Evolutionary conservation across 2,797 vertebrate genomes (phyloP).

Genomic region (Lerista edwardsae): DNA sequence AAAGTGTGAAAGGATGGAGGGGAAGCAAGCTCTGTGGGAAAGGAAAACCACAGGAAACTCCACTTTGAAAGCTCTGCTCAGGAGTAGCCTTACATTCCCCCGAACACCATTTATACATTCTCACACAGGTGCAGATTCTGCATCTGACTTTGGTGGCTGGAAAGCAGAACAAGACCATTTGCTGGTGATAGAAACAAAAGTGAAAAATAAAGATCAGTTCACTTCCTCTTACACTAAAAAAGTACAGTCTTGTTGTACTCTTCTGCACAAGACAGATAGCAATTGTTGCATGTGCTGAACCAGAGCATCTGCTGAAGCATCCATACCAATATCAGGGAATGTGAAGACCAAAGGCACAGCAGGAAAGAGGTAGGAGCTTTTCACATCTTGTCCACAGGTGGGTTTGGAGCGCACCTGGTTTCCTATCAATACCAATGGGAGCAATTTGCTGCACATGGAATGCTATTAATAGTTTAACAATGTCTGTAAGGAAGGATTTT

Average conservation of each 20-base stretch:
- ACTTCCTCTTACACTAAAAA: neutral
- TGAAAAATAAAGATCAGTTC: neutral
- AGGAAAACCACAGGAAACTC: neutral
- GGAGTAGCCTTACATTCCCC: neutral
- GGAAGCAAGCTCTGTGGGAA: too few species aligned
- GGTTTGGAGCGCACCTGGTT: too few species aligned
- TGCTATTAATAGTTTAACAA: neutral
- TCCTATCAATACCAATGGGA: neutral
- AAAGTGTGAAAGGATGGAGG: too few species aligned
- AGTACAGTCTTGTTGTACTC: neutral
- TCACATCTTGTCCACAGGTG: too few species aligned
- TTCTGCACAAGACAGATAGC: neutral
- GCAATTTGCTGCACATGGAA: neutral
- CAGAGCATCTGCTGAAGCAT: neutral
- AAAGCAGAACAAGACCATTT: neutral
- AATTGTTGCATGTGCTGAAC: conserved; percentile 33
- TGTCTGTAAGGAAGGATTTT: neutral
- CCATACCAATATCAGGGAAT: neutral
- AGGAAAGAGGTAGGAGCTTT: neutral
- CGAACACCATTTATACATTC: too few species aligned
- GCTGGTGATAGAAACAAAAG: neutral
- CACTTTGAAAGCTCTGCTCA: too few species aligned
- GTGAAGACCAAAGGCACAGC: too few species aligned
- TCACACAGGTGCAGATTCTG: neutral
- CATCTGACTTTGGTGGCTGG: neutral